These are phyloP conservation scores for Eupithecia inturbata DNA, from an alignment of 2,888 invertebrate genomes.

Conservation along the genomic window DNA sequence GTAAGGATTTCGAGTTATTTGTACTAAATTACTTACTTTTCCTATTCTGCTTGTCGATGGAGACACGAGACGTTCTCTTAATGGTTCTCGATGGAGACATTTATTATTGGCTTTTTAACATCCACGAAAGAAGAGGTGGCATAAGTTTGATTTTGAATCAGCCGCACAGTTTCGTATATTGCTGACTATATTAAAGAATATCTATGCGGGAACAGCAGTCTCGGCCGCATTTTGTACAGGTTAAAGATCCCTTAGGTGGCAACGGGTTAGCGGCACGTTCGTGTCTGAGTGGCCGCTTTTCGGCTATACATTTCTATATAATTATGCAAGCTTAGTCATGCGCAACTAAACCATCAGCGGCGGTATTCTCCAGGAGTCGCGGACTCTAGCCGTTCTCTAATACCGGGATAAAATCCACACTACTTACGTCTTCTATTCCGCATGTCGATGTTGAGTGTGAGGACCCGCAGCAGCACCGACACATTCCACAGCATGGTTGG, in stretches of 20 bases:
- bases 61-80: too few species aligned
- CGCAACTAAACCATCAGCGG: not conserved
- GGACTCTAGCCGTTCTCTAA: not conserved
- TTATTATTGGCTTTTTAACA: too few species aligned
- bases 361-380: not conserved
- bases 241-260: too few species aligned
- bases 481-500: slow-evolving; percentile 63
- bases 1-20: too few species aligned
- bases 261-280: too few species aligned
- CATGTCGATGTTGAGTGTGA: slow-evolving; percentile 58
- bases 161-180: too few species aligned
- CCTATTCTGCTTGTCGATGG: not conserved
- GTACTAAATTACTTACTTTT: not conserved
- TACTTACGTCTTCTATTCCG: slow-evolving; percentile 45
- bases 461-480: slow-evolving; percentile 50
- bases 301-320: not conserved
- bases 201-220: too few species aligned
- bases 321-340: not conserved
- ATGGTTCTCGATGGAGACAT: too few species aligned
- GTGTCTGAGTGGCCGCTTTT: not conserved
- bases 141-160: too few species aligned
- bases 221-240: too few species aligned
- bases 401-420: not conserved
- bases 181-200: too few species aligned
- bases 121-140: too few species aligned